These are phyloP conservation scores for Bostrychus sinensis DNA, from an alignment of 2,113 vertebrate species.

Conservation along the genomic window DNA sequence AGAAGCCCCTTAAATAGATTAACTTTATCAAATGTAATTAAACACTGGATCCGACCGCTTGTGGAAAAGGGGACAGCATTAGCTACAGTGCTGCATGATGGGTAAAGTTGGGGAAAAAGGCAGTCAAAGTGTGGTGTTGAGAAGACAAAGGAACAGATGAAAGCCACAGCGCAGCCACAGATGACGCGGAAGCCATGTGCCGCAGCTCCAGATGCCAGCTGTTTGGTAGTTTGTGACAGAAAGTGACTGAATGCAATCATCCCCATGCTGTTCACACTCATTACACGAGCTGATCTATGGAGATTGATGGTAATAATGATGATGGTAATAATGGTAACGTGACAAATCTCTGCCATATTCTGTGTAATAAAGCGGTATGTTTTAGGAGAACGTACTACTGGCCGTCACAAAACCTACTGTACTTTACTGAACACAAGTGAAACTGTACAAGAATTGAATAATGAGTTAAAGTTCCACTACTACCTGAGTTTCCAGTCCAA, in stretches of 20 bases:
- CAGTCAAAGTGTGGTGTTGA: conserved; percentile 7
- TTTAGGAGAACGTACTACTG: no score
- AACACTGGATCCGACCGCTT: no score
- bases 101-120: conserved; percentile 5
- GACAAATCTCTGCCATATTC: conserved; percentile 6
- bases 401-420: no score
- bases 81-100: not conserved
- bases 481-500: no score
- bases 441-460: no score
- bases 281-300: conserved; percentile 57
- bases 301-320: conserved; percentile 55
- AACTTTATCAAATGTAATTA: no score
- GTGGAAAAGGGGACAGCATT: no score
- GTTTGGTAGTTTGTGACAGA: conserved; percentile 26
- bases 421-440: no score
- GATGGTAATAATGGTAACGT: conserved; percentile 56
- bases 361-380: not conserved
- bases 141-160: conserved; percentile 27
- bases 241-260: conserved; percentile 48
- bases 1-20: no score
- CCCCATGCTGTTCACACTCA: conserved; percentile 57
- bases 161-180: conserved; percentile 35
- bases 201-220: conserved; percentile 61
- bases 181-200: conserved; percentile 39
- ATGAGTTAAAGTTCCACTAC: no score